Base-by-base conservation (phyloP, 2,888 invertebrate genomes). In the Leuctra nigra region DNA sequence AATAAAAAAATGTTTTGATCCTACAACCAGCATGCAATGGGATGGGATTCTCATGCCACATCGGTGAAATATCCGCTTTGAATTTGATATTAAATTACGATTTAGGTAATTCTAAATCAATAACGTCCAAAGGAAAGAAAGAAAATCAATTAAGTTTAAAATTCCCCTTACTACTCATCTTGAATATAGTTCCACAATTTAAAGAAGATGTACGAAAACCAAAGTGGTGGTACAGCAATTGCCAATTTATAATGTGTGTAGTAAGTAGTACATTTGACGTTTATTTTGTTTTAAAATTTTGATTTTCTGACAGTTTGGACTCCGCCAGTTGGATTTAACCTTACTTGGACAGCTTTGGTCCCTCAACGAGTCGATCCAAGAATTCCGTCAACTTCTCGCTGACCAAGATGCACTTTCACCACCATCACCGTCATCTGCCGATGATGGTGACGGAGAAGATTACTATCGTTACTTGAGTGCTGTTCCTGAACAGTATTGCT, bases 281-380 rank as follows among this genome's bases (percentile, higher is more conserved):
- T 6, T 4, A 4, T 11, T 16, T 16, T 41, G 20, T 18, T 4
- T 16, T 41, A 16, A 16, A 4, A 41, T 41, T 41, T 41, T 41
- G 18, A 14, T 46, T 46, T 46, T 3, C 11, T 46, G 6, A 47
- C 81, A 94, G 94, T 90, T 87, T 66, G 88, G 89, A 65, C 79
- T 94, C 24, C 83, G 94, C 54, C 92, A 93, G 72, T 71, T 94
- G 72, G 94, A 94, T 74, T 79, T 94, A 64, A 89, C 91, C 1
- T 77, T 95, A 54, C 79, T 94, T 41, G 91, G 91, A 3, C 94
- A 95, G 73, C 78, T 95, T 62, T 92, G 93, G 91, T 86, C 91
- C 1, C 78, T 95, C 53, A 92, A 93, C 73, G 92, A 94, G 72
- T 87, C 91, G 39, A 92, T 94, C 71, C 91, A 92, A 66, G 89